Percentiles rank a stretch among this genome's conserved stretches.
Evolutionary conservation across 2,113 vertebrate species (phyloP).

Genomic region (Psephotus haematonotus): DNA sequence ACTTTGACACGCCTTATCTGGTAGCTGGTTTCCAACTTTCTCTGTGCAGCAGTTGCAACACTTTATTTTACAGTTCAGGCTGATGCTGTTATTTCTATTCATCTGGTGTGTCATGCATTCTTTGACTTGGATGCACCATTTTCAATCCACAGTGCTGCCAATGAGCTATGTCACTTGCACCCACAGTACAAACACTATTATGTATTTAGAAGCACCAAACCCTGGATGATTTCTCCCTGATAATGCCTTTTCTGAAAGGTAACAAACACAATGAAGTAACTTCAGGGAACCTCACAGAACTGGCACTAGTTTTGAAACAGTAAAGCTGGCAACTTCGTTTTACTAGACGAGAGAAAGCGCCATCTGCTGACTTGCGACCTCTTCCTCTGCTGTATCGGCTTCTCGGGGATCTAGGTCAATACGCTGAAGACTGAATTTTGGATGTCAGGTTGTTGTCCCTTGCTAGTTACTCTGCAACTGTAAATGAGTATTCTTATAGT

Average conservation of each 20-base stretch:
- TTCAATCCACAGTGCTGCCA: background rate
- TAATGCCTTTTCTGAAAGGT: background rate
- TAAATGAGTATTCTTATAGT: background rate
- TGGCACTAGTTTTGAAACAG: fast-evolving
- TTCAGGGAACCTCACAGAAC: background rate
- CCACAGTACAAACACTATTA: background rate
- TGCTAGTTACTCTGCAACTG: background rate
- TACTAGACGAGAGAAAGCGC: background rate
- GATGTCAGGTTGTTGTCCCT: background rate
- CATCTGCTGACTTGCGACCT: background rate
- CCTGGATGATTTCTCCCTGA: fast-evolving
- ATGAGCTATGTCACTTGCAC: background rate
- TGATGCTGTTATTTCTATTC: background rate
- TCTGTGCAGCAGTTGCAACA: background rate
- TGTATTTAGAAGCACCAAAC: background rate
- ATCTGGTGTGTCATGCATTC: background rate
- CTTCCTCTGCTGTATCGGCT: background rate
- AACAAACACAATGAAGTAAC: fast-evolving
- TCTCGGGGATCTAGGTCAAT: too few species aligned
- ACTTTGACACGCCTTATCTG: background rate
- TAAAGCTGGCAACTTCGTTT: too few species aligned
- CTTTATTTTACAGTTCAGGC: background rate
- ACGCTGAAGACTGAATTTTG: too few species aligned
- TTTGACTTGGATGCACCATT: background rate
- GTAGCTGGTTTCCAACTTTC: background rate